phyloP scores from a whole-genome alignment of 1,140 invertebrate genomes.

The Trachelipus rathkii region DNA sequence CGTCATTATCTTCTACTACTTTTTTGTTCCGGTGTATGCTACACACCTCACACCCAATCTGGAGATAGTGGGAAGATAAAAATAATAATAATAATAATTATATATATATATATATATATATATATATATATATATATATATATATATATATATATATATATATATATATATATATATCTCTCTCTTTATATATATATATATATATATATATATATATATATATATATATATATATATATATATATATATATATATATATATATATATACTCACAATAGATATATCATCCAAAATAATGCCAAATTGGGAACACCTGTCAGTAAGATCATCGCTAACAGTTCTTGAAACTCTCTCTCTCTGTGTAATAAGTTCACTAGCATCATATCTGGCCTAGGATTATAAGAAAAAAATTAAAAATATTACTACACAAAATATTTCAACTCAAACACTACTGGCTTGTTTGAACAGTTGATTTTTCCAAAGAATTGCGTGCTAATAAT shows the following conservation, averaged over 20 bases:
- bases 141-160: conserved; percentile 19
- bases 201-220: neutral
- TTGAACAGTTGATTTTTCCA: too few species aligned
- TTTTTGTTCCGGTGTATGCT: too few species aligned
- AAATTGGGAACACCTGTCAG: conserved; percentile 88
- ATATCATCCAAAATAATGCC: conserved; percentile 98
- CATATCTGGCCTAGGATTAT: conserved; percentile 76
- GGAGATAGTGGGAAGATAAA: too few species aligned
- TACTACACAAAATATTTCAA: too few species aligned
- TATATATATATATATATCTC: neutral
- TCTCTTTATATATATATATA: conserved; percentile 14
- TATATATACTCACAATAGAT: conserved; percentile 62
- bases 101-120: neutral
- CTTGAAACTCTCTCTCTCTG: conserved; percentile 96
- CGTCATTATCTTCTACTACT: too few species aligned
- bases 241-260: neutral
- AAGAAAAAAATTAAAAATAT: neutral
- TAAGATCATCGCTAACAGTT: conserved; percentile 87
- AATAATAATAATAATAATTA: too few species aligned
- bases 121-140: conserved; percentile 9
- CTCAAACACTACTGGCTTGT: too few species aligned
- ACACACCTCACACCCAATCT: too few species aligned
- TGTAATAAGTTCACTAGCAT: conserved; percentile 98
- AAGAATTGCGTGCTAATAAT: too few species aligned
- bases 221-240: conserved; percentile 9